phyloP scores from a whole-genome alignment of 2,113 vertebrate genomes.

The Pao palembangensis region DNA sequence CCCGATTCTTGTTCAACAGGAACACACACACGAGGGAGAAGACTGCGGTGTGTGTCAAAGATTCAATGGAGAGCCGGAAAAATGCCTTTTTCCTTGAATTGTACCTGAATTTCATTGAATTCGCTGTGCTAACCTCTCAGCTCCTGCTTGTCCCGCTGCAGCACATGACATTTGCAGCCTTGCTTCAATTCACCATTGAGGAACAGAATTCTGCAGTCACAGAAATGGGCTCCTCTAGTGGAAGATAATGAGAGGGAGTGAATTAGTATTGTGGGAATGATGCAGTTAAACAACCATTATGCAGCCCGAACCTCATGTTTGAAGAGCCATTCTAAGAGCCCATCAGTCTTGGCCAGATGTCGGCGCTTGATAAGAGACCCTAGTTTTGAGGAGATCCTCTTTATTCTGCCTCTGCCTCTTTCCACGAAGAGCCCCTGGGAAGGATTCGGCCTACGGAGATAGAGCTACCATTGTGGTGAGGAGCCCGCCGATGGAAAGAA shows the following conservation, averaged over 20 bases:
- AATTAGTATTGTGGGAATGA: slow-evolving; percentile 64
- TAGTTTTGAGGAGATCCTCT: slow-evolving; percentile 59
- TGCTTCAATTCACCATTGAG: slow-evolving; percentile 45
- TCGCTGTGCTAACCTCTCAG: slow-evolving; percentile 5
- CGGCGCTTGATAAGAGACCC: slow-evolving; percentile 64
- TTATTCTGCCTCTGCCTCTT: slow-evolving; percentile 61
- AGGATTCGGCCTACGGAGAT: slow-evolving; percentile 50
- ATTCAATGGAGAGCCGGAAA: too few species aligned
- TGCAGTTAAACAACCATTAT: slow-evolving; percentile 64
- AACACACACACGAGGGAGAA: not conserved
- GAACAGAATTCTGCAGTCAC: slow-evolving; percentile 61
- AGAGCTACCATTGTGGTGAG: slow-evolving; percentile 38
- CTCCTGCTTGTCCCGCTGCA: not conserved
- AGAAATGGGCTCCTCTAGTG: slow-evolving; percentile 56
- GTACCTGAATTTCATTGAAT: slow-evolving; percentile 2
- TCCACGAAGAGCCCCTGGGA: slow-evolving; percentile 49
- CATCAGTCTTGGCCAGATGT: slow-evolving; percentile 72
- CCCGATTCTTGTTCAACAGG: slow-evolving; percentile 3
- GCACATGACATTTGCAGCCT: slow-evolving; percentile 1
- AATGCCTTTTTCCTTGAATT: too few species aligned
- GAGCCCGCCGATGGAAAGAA: slow-evolving; percentile 44
- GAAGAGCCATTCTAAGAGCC: slow-evolving; percentile 59
- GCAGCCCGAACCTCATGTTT: slow-evolving; percentile 64
- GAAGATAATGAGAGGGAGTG: slow-evolving; percentile 59
- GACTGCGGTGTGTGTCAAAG: too few species aligned